A percentile compares a stretch with the other conserved stretches of the same genome.
Conservation (phyloP, 2,113 vertebrate species). For the Heloderma charlesbogerti region DNA sequence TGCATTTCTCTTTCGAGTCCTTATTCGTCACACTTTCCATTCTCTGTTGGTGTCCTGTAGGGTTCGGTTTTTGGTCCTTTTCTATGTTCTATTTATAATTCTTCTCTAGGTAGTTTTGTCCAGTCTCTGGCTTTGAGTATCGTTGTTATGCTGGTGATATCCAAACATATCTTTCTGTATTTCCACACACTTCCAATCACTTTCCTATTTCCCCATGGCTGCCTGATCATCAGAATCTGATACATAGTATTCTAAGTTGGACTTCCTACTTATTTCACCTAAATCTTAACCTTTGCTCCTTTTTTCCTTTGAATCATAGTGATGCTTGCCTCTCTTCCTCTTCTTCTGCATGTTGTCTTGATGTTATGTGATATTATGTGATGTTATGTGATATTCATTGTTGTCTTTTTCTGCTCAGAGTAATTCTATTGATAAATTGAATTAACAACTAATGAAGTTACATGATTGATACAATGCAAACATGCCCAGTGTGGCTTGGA, state of each 20-base stretch:
- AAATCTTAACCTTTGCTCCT: background rate
- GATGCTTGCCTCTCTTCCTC: background rate
- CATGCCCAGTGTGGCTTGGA: background rate
- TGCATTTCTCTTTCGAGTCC: background rate
- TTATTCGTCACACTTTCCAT: background rate
- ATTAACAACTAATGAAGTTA: background rate
- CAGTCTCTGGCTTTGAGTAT: background rate
- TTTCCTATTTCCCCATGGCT: background rate
- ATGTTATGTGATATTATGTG: background rate
- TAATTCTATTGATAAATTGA: background rate
- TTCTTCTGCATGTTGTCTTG: background rate
- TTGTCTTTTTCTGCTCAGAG: slow-evolving; percentile 4
- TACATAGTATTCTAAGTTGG: background rate
- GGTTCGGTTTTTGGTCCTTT: background rate
- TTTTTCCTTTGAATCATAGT: background rate
- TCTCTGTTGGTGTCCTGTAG: background rate
- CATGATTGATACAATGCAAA: background rate
- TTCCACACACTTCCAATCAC: no score
- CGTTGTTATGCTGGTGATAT: background rate
- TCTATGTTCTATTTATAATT: background rate
- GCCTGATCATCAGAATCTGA: background rate
- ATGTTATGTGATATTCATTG: no score
- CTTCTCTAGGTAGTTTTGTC: background rate
- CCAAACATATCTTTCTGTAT: background rate
- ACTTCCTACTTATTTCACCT: background rate